A percentile compares a stretch with the other conserved stretches of the same genome.
phyloP scores from a whole-genome alignment of 1,140 invertebrate species.

The Penaeus indicus region DNA sequence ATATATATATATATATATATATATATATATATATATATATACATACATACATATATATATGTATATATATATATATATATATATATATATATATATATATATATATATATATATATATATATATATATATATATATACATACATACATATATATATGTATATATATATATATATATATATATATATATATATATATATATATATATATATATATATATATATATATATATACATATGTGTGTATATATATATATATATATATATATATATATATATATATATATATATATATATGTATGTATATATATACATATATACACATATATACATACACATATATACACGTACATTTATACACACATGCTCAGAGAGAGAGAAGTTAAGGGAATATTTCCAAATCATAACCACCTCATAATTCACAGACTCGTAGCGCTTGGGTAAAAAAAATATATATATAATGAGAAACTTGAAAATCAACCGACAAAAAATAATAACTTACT shows the following conservation, averaged over 20 bases:
- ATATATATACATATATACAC: constrained; percentile 5
- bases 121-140: constrained; percentile 4
- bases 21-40: constrained; percentile 11
- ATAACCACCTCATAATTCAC: no score
- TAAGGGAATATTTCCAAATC: background rate
- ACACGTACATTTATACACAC: background rate
- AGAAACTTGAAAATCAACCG: no score
- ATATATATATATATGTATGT: background rate
- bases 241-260: background rate
- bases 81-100: no score
- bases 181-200: background rate
- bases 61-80: background rate
- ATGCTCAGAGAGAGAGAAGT: background rate
- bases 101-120: background rate
- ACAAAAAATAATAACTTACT: no score
- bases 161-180: constrained; percentile 1
- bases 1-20: constrained; percentile 20
- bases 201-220: background rate
- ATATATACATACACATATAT: background rate
- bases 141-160: background rate
- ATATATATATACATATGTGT: background rate
- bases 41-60: background rate
- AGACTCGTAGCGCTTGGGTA: no score
- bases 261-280: background rate
- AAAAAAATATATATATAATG: no score